Evolutionary conservation across 2,888 invertebrate species (phyloP).

Genomic region (Drosophila koepferae): DNA sequence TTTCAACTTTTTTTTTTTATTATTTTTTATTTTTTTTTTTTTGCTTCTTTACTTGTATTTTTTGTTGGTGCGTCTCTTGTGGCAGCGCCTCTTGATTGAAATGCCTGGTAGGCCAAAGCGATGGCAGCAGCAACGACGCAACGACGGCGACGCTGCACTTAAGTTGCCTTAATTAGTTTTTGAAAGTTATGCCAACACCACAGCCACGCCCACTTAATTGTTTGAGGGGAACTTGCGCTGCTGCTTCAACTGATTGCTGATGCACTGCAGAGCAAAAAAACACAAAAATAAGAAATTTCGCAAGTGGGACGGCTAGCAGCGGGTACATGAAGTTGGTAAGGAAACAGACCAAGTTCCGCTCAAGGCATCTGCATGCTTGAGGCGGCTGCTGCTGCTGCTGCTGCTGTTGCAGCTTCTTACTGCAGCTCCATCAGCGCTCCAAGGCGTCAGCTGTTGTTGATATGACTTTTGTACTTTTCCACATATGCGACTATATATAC

Average conservation of each 20-base stretch:
- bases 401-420: conserved; percentile 12
- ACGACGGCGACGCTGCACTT: conserved; percentile 58
- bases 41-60: not conserved
- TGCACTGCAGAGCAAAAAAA: conserved; percentile 33
- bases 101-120: conserved; percentile 71
- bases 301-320: not conserved
- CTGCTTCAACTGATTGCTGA: conserved; percentile 57
- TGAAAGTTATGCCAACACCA: conserved; percentile 79
- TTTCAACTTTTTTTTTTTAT: conserved; percentile 30
- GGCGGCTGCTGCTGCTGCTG: conserved; percentile 12
- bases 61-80: conserved; percentile 44
- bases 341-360: conserved; percentile 39
- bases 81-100: conserved; percentile 72
- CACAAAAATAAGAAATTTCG: not conserved
- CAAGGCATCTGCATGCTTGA: conserved; percentile 45
- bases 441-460: conserved; percentile 48
- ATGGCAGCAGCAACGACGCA: conserved; percentile 31
- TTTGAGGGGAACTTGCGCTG: conserved; percentile 26
- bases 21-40: conserved; percentile 19
- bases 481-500: conserved; percentile 22
- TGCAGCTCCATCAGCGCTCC: conserved; percentile 17
- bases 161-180: conserved; percentile 83
- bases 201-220: conserved; percentile 76
- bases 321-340: conserved; percentile 22
- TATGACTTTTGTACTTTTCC: conserved; percentile 1